These are phyloP conservation scores for Drosophila athabasca DNA, from an alignment of 1,140 invertebrate genomes.

Conservation along the genomic window DNA sequence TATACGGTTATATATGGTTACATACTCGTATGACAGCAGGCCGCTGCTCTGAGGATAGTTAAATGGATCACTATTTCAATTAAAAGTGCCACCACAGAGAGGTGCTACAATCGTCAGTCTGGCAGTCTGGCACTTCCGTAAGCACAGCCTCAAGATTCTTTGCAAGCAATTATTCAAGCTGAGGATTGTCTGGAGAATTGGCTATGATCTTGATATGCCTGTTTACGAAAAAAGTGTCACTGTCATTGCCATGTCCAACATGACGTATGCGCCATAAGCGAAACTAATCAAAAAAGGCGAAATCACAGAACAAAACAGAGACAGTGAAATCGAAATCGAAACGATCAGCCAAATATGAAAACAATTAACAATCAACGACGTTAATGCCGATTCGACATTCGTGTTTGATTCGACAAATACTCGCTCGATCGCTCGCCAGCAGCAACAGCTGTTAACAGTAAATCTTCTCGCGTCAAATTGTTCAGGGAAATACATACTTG, in stretches of 20 bases:
- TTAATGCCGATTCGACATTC: conserved; percentile 31
- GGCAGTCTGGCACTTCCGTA: conserved; percentile 47
- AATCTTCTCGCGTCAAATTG: conserved; percentile 40
- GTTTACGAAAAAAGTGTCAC: conserved; percentile 30
- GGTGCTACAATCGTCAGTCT: conserved; percentile 1
- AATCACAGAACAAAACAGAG: conserved; percentile 41
- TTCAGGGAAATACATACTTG: conserved; percentile 61
- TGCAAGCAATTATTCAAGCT: conserved; percentile 48
- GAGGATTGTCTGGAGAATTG: conserved; percentile 31
- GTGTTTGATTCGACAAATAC: conserved; percentile 43
- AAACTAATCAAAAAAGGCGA: conserved; percentile 57
- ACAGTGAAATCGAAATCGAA: conserved; percentile 29
- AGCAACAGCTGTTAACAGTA: conserved; percentile 54
- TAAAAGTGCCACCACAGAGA: conserved; percentile 29
- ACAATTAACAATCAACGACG: conserved; percentile 38
- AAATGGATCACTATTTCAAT: conserved; percentile 54
- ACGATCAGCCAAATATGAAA: conserved; percentile 27
- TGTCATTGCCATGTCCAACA: conserved; percentile 62
- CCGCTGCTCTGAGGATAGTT: conserved; percentile 51
- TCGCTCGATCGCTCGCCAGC: conserved; percentile 14
- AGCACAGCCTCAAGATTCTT: conserved; percentile 24
- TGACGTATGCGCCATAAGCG: conserved; percentile 60
- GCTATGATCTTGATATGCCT: conserved; percentile 23
- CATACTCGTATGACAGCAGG: neutral
- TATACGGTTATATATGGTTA: neutral